phyloP scores from a whole-genome alignment of 2,113 vertebrate genomes.

The Bos taurus region DNA sequence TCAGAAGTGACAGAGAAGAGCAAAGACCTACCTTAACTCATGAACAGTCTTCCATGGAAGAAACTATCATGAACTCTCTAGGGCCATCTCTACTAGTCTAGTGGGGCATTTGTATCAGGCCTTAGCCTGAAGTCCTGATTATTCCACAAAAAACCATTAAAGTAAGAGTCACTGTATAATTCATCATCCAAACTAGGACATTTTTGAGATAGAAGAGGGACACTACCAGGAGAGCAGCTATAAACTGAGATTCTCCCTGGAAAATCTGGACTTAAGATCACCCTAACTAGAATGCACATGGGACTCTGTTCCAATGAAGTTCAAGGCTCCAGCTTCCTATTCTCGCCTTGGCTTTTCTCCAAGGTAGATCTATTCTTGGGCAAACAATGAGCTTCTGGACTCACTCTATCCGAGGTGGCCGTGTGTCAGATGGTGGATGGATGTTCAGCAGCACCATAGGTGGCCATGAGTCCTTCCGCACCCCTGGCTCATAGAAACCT shows the following conservation, averaged over 20 bases:
- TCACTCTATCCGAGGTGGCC: fast-evolving
- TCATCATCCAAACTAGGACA: neutral
- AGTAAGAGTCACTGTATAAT: neutral
- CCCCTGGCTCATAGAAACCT: neutral
- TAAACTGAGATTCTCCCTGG: neutral
- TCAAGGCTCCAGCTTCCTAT: neutral
- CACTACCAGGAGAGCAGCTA: neutral
- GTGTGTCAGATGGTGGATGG: neutral
- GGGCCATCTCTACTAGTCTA: neutral
- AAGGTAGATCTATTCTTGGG: neutral
- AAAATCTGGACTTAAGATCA: neutral
- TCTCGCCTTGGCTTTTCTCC: neutral
- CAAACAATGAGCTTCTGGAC: neutral
- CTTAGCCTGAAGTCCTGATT: neutral
- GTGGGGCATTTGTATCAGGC: neutral
- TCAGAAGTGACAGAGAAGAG: neutral
- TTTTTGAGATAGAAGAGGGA: neutral
- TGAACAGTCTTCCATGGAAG: neutral
- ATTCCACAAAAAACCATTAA: neutral
- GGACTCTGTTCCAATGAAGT: neutral
- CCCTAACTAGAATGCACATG: neutral
- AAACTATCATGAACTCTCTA: neutral
- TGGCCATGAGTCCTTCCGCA: neutral
- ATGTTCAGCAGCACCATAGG: neutral
- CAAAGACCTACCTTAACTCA: neutral